Conservation (phyloP, 2,113 vertebrate species). For the Sprattus sprattus region DNA sequence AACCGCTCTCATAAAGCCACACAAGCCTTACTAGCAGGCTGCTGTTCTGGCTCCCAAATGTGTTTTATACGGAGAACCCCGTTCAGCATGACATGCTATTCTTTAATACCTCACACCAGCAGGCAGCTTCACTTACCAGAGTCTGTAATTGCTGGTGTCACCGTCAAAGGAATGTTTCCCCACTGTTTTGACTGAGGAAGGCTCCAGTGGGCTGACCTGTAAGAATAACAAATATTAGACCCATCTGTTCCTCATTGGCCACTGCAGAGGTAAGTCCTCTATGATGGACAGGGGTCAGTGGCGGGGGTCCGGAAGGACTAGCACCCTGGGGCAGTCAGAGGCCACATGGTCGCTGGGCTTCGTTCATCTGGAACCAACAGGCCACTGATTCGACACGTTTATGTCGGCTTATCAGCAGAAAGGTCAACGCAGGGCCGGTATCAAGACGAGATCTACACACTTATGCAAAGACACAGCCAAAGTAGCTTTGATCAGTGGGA, state of each 20-base stretch:
- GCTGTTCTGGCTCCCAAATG: not conserved
- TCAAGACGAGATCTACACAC: not conserved
- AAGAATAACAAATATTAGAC: not conserved
- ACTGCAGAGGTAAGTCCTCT: not conserved
- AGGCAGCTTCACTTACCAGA: not conserved
- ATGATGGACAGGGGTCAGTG: constrained; percentile 18
- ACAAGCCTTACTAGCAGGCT: not conserved
- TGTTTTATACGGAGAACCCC: constrained; percentile 9
- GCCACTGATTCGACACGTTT: constrained; percentile 29
- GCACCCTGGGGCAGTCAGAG: not conserved
- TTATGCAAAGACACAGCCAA: not conserved
- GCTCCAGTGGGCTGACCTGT: not conserved
- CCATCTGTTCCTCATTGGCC: constrained; percentile 1
- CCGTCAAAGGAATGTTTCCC: not conserved
- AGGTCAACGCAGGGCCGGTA: not conserved
- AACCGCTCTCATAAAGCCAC: not conserved
- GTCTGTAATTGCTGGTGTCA: not conserved
- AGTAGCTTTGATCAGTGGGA: not conserved
- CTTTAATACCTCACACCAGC: not conserved
- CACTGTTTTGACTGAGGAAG: not conserved
- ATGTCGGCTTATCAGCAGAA: constrained; percentile 3
- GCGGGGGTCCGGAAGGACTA: not conserved
- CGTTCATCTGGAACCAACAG: constrained; percentile 15
- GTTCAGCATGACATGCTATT: not conserved
- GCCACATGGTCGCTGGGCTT: not conserved